Base-by-base conservation (phyloP, 2,113 vertebrate genomes). In the Erpornis zantholeuca region DNA sequence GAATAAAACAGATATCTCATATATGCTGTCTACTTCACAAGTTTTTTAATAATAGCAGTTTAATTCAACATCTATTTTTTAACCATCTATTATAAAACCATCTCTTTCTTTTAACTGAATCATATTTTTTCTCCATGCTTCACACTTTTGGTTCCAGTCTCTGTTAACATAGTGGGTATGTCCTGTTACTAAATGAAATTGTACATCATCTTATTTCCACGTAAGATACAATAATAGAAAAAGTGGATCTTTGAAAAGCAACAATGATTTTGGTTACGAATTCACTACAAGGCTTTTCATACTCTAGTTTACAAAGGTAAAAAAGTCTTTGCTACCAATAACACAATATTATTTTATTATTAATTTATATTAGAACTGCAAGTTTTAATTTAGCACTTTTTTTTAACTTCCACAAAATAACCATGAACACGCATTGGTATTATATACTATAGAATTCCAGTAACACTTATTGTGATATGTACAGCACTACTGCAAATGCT, bases 401-500 rank as follows among this genome's bases (percentile, higher is more conserved):
- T 45, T 19, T 57, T 36, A 57, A 38, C 10, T 35, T 59, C 9
- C 24, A 71, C 4, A 1, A 93, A 94, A 54, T 28, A 76, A 77
- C 49, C 21, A 59, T 53, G 23, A 72, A 60, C 11, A 17, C 2
- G 2, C 25, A 45, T 3, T 25, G 12, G 9, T 53, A 66, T 42
- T 35, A 35, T 9, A 33, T 36, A 28, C 28, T n/a, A n/a, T 0
- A 87, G 45, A 86, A 44, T 2, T 8, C 35, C 61, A 59, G 10
- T 56, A 42, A 80, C 1, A 0, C 15, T 64, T 12, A 63, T 3
- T 1, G 1, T 2, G 6, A 61, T 29, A 75, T 0, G 0, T 35
- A 38, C 10, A 54, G 42, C 1, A 4, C 24, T 66, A 36, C 2
- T 11, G 16, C 28, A 93, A 75, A 92, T 65, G 50, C 28, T 40